Evolutionary conservation across 2,113 vertebrate species (phyloP).

Genomic region (Sturnus vulgaris): DNA sequence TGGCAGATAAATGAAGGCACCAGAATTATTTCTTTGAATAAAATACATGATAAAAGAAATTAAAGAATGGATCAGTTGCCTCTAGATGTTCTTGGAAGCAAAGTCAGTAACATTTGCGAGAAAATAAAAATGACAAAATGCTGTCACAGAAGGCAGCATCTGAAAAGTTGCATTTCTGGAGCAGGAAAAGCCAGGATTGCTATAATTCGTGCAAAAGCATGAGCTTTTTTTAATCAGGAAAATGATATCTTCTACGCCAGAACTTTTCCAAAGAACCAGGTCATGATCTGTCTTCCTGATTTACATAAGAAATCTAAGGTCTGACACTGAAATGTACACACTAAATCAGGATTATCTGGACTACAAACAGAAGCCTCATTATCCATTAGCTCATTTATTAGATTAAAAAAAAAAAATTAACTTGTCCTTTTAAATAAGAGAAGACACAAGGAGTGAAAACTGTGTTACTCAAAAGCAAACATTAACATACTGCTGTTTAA

Average conservation of each 20-base stretch:
- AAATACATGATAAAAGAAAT: not conserved
- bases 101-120: not conserved
- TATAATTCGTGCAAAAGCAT: not conserved
- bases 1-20: not conserved
- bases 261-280: not conserved
- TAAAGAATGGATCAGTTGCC: not conserved
- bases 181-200: not conserved
- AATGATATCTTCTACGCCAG: not conserved
- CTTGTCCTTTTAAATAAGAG: not conserved
- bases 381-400: not conserved
- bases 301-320: not conserved
- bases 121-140: not conserved
- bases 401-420: not conserved
- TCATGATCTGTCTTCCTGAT: not conserved
- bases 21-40: not conserved
- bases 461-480: not conserved
- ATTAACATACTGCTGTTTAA: not conserved
- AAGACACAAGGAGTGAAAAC: not conserved
- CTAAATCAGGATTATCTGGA: not conserved
- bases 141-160: not conserved
- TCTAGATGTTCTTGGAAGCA: not conserved
- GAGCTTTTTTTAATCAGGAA: not conserved
- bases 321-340: not conserved
- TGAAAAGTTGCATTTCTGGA: not conserved
- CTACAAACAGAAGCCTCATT: not conserved